Conservation (phyloP, 2,113 vertebrate species). For the Pyrgilauda ruficollis region DNA sequence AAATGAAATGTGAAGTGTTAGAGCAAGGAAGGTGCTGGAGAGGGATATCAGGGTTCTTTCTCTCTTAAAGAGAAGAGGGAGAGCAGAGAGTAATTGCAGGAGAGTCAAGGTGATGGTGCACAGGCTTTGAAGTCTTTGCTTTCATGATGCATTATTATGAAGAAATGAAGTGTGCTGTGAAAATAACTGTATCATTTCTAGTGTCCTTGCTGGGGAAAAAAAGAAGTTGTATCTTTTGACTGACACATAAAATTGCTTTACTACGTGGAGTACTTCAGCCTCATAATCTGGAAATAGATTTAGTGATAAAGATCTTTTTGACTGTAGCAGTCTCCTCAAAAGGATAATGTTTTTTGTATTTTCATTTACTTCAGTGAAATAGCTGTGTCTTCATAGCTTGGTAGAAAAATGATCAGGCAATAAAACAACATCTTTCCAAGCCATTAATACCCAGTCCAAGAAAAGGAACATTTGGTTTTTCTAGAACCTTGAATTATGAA, state of each 20-base stretch:
- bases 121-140: neutral
- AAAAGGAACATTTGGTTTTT: constrained; percentile 1
- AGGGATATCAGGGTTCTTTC: neutral
- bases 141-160: neutral
- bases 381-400: neutral
- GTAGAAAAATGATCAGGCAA: neutral
- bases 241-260: neutral
- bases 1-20: neutral
- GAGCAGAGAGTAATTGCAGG: neutral
- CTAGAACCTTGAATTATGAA: neutral
- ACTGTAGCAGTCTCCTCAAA: neutral
- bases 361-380: neutral
- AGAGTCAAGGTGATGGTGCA: neutral
- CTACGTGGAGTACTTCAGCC: neutral
- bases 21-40: neutral
- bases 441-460: neutral
- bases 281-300: neutral
- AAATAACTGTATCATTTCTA: neutral
- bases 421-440: neutral
- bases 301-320: neutral
- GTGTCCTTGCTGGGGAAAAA: neutral
- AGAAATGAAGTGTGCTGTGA: neutral
- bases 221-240: neutral
- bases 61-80: neutral
- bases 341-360: neutral